Percentiles rank a stretch among this genome's conserved stretches.
Conservation (phyloP, 2,113 vertebrate species). For the Nothoprocta perdicaria region DNA sequence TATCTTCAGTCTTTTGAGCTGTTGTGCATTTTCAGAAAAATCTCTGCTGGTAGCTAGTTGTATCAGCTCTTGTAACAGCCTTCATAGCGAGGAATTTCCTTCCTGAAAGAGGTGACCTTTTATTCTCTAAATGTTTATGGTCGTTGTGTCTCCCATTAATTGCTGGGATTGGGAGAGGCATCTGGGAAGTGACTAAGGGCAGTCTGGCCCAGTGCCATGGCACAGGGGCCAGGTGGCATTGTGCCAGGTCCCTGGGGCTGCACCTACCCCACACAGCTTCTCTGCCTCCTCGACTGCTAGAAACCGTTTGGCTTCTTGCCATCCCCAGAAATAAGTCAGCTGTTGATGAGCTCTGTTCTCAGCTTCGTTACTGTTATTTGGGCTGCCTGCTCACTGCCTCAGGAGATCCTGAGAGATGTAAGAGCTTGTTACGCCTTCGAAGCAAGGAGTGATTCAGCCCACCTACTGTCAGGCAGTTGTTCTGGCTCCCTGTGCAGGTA, state of each 20-base stretch:
- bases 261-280: not conserved
- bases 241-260: not conserved
- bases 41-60: not conserved
- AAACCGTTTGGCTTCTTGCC: not conserved
- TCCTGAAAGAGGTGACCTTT: not conserved
- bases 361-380: accelerated
- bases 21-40: not conserved
- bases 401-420: not conserved
- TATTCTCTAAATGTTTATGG: not conserved
- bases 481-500: not conserved
- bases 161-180: not conserved
- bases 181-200: not conserved
- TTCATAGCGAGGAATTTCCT: not conserved
- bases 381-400: not conserved
- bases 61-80: not conserved
- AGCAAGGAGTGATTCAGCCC: not conserved
- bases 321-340: not conserved
- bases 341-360: not conserved
- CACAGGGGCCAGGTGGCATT: not conserved
- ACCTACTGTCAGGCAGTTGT: not conserved
- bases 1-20: not conserved
- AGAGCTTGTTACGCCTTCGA: not conserved
- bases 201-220: not conserved
- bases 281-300: not conserved
- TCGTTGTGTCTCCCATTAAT: accelerated